phyloP scores from a whole-genome alignment of 2,113 vertebrate genomes.

The Arizona elegans region DNA sequence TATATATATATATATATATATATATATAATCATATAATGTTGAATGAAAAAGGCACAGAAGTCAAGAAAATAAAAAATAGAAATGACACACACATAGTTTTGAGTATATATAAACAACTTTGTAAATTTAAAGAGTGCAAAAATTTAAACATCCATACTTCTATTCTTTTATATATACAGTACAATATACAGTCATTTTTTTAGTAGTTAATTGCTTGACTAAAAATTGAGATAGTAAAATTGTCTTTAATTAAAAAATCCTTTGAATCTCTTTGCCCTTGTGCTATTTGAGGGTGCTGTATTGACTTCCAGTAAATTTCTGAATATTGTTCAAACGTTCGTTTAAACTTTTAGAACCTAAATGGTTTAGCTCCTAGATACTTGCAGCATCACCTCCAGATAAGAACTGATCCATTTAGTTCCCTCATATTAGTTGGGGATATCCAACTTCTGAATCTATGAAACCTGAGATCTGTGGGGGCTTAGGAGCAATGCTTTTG shows the following conservation, averaged over 20 bases:
- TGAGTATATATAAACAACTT: neutral
- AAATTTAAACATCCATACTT: neutral
- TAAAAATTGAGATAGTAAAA: neutral
- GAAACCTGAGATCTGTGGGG: neutral
- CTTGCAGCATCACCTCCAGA: neutral
- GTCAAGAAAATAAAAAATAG: neutral
- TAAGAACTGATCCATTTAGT: neutral
- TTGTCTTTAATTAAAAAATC: neutral
- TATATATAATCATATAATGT: neutral
- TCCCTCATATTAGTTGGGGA: neutral
- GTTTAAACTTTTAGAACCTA: neutral
- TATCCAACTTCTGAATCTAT: neutral
- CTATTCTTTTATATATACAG: neutral
- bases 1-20: neutral
- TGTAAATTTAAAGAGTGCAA: neutral
- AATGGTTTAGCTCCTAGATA: neutral
- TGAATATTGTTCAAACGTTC: neutral
- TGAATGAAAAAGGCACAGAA: neutral
- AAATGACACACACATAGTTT: neutral
- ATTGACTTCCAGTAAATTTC: neutral
- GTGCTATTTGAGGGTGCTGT: neutral
- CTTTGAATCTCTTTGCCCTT: neutral
- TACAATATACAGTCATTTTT: neutral
- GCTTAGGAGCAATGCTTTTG: neutral
- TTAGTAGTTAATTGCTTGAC: neutral